Conservation (phyloP, 2,113 vertebrate genomes). For the Grus americana region DNA sequence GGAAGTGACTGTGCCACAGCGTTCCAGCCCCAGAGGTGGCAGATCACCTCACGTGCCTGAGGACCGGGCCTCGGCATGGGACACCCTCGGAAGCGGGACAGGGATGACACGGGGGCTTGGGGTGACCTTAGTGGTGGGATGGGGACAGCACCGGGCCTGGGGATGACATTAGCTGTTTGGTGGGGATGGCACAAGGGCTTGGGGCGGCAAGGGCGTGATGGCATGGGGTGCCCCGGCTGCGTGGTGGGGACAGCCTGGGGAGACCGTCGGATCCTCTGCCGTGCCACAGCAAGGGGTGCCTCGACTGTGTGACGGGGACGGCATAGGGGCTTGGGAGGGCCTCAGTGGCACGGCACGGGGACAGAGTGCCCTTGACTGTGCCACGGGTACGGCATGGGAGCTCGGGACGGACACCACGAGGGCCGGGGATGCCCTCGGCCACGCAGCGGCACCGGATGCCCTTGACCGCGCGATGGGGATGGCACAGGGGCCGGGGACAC, state of each 20-base stretch:
- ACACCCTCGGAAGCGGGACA: neutral
- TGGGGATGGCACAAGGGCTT: neutral
- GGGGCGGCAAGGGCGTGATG: accelerated
- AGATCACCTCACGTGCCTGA: neutral
- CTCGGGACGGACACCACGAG: neutral
- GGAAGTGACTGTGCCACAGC: neutral
- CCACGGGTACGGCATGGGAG: accelerated
- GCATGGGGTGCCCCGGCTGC: neutral
- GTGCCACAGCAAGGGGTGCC: neutral
- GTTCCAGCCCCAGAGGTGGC: neutral
- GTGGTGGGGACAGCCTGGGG: neutral
- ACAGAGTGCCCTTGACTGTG: neutral
- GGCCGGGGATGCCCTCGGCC: neutral
- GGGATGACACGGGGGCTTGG: neutral
- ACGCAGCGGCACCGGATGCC: neutral
- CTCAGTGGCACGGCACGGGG: accelerated
- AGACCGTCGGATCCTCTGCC: neutral
- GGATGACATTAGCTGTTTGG: neutral
- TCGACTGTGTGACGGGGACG: accelerated
- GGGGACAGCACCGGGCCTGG: neutral
- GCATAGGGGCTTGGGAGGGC: neutral
- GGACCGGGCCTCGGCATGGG: neutral
- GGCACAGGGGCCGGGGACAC: neutral
- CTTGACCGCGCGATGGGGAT: neutral
- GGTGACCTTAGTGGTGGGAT: neutral